phyloP scores from a whole-genome alignment of 2,113 vertebrate species.

The Notiomystis cincta region DNA sequence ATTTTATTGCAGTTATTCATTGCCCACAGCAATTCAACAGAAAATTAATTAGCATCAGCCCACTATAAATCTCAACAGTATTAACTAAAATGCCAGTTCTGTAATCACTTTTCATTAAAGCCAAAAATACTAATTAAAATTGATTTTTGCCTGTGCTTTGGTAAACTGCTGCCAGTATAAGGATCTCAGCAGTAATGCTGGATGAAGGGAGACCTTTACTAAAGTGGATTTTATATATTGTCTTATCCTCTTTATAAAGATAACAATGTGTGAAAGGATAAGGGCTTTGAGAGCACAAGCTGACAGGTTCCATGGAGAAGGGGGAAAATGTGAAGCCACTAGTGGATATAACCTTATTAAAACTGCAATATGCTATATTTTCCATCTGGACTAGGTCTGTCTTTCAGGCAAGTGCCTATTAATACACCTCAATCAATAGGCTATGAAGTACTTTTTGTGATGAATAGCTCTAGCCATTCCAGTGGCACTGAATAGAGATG shows the following conservation, averaged over 20 bases:
- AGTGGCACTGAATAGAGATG: background rate
- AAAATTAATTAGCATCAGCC: conserved; percentile 81
- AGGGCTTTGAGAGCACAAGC: conserved; percentile 1
- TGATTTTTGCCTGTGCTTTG: conserved; percentile 75
- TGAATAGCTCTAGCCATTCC: background rate
- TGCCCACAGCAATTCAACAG: conserved; percentile 69
- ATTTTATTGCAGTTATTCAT: conserved; percentile 72
- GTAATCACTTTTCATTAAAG: conserved; percentile 82
- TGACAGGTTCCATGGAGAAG: conserved; percentile 2
- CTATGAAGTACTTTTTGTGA: background rate
- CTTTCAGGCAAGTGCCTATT: conserved; percentile 18
- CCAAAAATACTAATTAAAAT: conserved; percentile 87
- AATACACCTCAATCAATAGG: conserved; percentile 25
- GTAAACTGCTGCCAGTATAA: conserved; percentile 73
- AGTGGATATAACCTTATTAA: conserved; percentile 31
- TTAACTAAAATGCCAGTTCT: conserved; percentile 83
- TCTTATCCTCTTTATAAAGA: conserved; percentile 65
- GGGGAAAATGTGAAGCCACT: background rate
- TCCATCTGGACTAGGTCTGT: background rate
- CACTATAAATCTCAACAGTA: conserved; percentile 78
- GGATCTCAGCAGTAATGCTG: conserved; percentile 60
- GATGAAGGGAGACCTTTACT: conserved; percentile 65
- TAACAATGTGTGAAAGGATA: conserved; percentile 72
- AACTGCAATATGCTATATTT: conserved; percentile 2
- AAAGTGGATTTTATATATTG: conserved; percentile 74